A percentile compares a stretch with the other conserved stretches of the same genome.
phyloP scores from a whole-genome alignment of 1,140 invertebrate genomes.

The Reticulitermes speratus region DNA sequence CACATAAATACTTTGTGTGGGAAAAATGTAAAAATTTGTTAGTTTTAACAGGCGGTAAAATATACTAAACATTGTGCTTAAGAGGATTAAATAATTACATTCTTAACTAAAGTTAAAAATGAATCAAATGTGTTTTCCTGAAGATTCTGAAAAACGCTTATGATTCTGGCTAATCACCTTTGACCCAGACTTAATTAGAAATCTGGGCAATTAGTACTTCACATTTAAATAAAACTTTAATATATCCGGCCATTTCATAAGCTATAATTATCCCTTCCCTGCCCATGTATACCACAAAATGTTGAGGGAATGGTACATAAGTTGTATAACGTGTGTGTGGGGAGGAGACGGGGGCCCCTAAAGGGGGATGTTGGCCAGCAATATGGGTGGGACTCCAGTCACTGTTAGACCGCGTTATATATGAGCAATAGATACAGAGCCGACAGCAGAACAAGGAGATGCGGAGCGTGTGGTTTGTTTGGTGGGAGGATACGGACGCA shows the following conservation, averaged over 20 bases:
- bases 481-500: not conserved
- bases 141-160: not conserved
- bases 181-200: constrained; percentile 36
- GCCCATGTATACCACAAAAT: not conserved
- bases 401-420: not conserved
- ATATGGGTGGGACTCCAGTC: not conserved
- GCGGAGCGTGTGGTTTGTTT: not conserved
- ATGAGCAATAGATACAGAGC: not conserved
- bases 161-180: not conserved
- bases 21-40: too few relatives aligned
- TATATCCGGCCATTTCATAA: constrained; percentile 7
- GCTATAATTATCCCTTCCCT: constrained; percentile 26
- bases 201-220: constrained; percentile 36
- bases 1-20: too few relatives aligned
- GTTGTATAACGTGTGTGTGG: not conserved
- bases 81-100: not conserved
- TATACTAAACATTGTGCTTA: too few relatives aligned
- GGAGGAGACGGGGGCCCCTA: not conserved
- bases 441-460: not conserved
- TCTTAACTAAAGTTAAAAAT: not conserved
- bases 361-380: not conserved
- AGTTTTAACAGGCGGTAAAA: too few relatives aligned
- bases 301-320: not conserved
- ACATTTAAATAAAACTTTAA: constrained; percentile 36
- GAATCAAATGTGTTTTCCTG: not conserved